phyloP scores from a whole-genome alignment of 2,888 invertebrate genomes.

The Mongoloraphidia duomilia region DNA sequence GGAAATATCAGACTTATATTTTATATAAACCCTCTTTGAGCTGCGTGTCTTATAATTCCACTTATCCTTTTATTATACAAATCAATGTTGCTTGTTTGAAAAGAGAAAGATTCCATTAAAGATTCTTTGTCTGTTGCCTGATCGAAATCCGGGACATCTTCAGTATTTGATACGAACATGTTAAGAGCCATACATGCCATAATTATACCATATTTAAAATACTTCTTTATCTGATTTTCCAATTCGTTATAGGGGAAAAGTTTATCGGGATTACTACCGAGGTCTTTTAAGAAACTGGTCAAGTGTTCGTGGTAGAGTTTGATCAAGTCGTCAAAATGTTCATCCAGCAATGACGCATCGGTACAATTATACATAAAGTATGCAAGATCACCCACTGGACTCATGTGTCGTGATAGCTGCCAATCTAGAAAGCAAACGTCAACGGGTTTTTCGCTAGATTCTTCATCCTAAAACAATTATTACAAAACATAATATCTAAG shows the following conservation, averaged over 20 bases:
- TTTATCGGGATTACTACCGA: conserved; percentile 17
- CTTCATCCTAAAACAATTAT: too few relatives aligned
- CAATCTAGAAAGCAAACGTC: conserved; percentile 19
- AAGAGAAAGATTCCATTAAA: conserved; percentile 7
- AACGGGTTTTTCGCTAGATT: conserved; percentile 11
- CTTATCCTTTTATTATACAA: conserved; percentile 2
- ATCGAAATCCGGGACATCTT: conserved; percentile 15
- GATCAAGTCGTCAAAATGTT: conserved; percentile 20
- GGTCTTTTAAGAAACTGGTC: conserved; percentile 14
- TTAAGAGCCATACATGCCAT: conserved; percentile 18
- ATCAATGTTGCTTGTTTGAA: conserved; percentile 9
- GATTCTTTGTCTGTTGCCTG: background rate
- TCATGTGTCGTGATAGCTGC: conserved; percentile 17
- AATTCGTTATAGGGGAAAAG: conserved; percentile 21
- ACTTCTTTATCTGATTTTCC: conserved; percentile 19
- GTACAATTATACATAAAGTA: conserved; percentile 24
- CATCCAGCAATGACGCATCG: conserved; percentile 17
- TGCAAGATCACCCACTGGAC: conserved; percentile 22
- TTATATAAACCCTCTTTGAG: conserved; percentile 1
- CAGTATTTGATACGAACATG: conserved; percentile 16
- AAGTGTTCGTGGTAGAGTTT: conserved; percentile 22
- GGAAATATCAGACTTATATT: too few relatives aligned
- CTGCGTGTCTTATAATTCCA: conserved; percentile 3
- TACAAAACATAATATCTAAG: too few relatives aligned
- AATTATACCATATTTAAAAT: conserved; percentile 17